Conservation (phyloP, 2,888 invertebrate species). For the Acanthosepion pharaonis region DNA sequence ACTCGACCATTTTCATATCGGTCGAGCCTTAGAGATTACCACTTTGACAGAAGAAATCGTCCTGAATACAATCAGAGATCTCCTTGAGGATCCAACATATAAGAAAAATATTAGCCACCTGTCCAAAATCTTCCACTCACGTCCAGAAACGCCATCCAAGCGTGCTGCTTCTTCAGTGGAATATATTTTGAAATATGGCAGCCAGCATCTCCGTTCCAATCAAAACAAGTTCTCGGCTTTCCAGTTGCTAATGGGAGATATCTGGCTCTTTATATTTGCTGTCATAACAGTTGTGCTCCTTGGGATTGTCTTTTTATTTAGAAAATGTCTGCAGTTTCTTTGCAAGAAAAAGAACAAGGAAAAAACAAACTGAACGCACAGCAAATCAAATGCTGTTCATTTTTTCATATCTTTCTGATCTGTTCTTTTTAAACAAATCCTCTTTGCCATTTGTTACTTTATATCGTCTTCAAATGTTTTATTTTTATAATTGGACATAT, state of each 20-base stretch:
- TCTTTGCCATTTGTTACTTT: neutral
- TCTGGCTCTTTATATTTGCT: neutral
- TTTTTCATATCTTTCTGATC: neutral
- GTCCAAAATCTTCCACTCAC: neutral
- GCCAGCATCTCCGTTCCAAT: neutral
- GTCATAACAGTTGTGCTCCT: neutral
- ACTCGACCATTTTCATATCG: conserved; percentile 48
- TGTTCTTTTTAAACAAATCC: neutral
- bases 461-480: neutral
- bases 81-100: neutral
- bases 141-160: neutral
- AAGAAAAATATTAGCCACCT: neutral
- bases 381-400: neutral
- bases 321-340: neutral
- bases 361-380: neutral
- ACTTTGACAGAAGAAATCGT: neutral
- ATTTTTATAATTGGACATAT: too few relatives aligned
- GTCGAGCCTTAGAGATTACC: neutral
- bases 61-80: neutral
- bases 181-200: neutral
- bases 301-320: neutral
- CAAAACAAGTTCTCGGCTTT: neutral
- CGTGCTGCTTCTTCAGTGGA: neutral
- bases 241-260: neutral
- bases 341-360: neutral